A percentile compares a stretch with the other conserved stretches of the same genome.
These are phyloP conservation scores for Diarsia dahlii DNA, from an alignment of 2,888 invertebrate genomes.

Conservation along the genomic window DNA sequence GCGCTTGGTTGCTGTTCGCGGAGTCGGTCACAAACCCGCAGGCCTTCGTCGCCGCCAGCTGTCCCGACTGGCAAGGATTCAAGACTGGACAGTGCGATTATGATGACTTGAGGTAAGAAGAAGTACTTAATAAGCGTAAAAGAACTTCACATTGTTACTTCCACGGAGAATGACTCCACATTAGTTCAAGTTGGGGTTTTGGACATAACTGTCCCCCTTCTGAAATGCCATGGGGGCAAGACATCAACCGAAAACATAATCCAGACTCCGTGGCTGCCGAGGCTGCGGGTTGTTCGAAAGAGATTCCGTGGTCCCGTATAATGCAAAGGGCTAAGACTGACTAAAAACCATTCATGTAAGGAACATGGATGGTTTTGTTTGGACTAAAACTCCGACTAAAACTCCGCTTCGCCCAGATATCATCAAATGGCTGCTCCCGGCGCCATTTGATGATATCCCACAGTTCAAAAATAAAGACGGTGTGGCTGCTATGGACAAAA, in stretches of 20 bases:
- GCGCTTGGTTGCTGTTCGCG: constrained; percentile 79
- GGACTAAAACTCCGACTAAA: too few relatives aligned
- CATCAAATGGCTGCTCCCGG: too few relatives aligned
- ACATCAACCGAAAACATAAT: background rate
- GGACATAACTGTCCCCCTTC: background rate
- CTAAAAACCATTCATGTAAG: too few relatives aligned
- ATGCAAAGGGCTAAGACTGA: too few relatives aligned
- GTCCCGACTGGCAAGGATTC: constrained; percentile 78
- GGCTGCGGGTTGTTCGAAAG: too few relatives aligned
- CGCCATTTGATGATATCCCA: too few relatives aligned
- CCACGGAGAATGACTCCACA: background rate
- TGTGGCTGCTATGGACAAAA: too few relatives aligned
- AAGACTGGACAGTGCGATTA: constrained; percentile 71
- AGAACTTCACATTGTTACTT: background rate
- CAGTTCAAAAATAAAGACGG: too few relatives aligned
- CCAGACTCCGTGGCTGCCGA: background rate
- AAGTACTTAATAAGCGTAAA: background rate
- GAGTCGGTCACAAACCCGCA: constrained; percentile 74
- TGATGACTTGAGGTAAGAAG: constrained; percentile 71
- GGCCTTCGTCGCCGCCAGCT: constrained; percentile 79
- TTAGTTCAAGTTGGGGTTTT: background rate
- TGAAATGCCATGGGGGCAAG: background rate
- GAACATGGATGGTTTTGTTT: too few relatives aligned
- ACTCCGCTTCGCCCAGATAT: too few relatives aligned
- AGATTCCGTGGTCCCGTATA: too few relatives aligned